phyloP scores from a whole-genome alignment of 2,888 invertebrate species.

The Zhengitettix transpicula region DNA sequence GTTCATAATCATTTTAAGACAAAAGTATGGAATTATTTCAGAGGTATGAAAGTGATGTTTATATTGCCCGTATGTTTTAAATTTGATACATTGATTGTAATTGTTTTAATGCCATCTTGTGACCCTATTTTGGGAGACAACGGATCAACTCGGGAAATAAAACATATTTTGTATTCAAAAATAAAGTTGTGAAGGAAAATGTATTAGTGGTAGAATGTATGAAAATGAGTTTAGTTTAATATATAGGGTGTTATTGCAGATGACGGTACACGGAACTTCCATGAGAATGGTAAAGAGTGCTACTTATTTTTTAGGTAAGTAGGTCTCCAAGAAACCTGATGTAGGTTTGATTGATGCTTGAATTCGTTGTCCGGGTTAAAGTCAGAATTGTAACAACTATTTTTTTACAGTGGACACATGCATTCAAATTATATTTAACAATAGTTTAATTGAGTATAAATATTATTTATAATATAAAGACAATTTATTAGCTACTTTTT shows the following conservation, averaged over 20 bases:
- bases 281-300: conserved; percentile 7
- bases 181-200: too few species aligned
- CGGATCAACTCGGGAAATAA: conserved; percentile 5
- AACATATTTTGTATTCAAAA: neutral
- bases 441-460: neutral
- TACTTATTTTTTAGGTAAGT: conserved; percentile 14
- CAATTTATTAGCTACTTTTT: too few species aligned
- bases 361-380: neutral
- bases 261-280: conserved; percentile 7
- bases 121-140: conserved; percentile 14
- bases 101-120: conserved; percentile 14
- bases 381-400: neutral
- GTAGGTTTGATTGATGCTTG: neutral
- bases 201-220: neutral
- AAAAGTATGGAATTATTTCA: too few species aligned
- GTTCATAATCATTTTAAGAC: too few species aligned
- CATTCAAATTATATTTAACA: neutral
- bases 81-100: neutral
- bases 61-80: too few species aligned
- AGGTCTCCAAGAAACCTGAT: conserved; percentile 9
- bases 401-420: neutral
- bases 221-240: neutral
- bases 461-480: neutral
- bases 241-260: conserved; percentile 3
- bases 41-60: too few species aligned